phyloP scores from a whole-genome alignment of 2,888 invertebrate species.

The Prenolepis imparis region DNA sequence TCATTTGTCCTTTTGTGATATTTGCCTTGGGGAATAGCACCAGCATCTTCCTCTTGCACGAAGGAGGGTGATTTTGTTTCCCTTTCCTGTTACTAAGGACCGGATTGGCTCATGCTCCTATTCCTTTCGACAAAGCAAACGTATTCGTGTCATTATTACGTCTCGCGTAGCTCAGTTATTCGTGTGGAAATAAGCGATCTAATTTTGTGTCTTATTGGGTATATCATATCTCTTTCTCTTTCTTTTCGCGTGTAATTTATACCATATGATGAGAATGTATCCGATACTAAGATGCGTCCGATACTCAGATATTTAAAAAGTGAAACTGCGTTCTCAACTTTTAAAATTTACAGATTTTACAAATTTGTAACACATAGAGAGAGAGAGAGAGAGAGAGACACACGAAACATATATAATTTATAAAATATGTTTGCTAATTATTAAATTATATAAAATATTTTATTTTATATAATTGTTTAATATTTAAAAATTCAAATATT shows the following conservation, averaged over 20 bases:
- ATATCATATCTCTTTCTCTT: not conserved
- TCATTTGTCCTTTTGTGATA: constrained; percentile 44
- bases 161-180: constrained; percentile 17
- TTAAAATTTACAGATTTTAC: not conserved
- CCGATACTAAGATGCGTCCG: not conserved
- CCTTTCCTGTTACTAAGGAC: constrained; percentile 27
- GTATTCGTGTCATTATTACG: constrained; percentile 45
- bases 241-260: constrained; percentile 17
- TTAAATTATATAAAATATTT: too few relatives aligned
- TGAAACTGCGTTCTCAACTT: not conserved
- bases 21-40: constrained; percentile 40
- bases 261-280: not conserved
- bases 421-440: not conserved
- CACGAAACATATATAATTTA: not conserved
- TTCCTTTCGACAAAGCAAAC: constrained; percentile 55
- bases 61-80: constrained; percentile 35
- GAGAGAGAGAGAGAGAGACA: too few relatives aligned
- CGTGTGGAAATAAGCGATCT: constrained; percentile 42
- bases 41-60: constrained; percentile 35
- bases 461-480: not conserved
- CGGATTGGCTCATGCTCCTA: constrained; percentile 33
- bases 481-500: not conserved
- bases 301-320: not conserved
- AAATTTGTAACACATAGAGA: not conserved
- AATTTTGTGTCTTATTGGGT: constrained; percentile 42